Evolutionary conservation across 2,888 invertebrate species (phyloP).

Genomic region (Loripinus fragilis): DNA sequence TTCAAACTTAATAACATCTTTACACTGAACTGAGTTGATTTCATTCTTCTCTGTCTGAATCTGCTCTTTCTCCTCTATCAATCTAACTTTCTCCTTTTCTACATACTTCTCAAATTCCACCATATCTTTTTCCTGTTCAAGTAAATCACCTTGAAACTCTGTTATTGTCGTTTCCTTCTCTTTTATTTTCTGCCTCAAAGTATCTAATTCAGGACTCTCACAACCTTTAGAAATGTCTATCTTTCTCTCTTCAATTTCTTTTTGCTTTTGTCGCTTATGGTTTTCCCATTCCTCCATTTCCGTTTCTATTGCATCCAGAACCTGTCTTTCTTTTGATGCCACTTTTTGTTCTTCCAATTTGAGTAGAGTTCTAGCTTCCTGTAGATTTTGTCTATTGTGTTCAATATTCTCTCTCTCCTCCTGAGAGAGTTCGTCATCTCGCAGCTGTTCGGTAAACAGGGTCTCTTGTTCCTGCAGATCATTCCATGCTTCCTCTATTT

Average conservation of each 20-base stretch:
- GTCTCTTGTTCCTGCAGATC: constrained; percentile 63
- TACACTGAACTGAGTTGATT: constrained; percentile 39
- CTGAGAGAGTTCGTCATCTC: constrained; percentile 48
- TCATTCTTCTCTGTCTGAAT: constrained; percentile 45
- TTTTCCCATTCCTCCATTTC: constrained; percentile 84
- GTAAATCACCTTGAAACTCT: constrained; percentile 40
- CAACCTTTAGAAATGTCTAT: constrained; percentile 83
- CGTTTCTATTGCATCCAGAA: constrained; percentile 71
- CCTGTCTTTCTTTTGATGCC: constrained; percentile 66
- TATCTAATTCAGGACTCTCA: constrained; percentile 46
- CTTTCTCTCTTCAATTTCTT: constrained; percentile 81
- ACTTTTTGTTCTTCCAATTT: constrained; percentile 72
- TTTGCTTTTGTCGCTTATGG: constrained; percentile 82
- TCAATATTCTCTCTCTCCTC: constrained; percentile 64
- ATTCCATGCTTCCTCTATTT: constrained; percentile 66
- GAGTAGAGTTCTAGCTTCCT: constrained; percentile 65
- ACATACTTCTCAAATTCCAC: constrained; percentile 45
- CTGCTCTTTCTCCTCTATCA: constrained; percentile 45
- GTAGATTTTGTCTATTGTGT: constrained; percentile 65
- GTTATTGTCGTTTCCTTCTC: constrained; percentile 45
- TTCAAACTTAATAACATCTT: constrained; percentile 52
- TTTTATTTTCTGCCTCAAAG: constrained; percentile 52
- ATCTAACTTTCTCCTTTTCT: constrained; percentile 32
- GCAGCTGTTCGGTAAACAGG: constrained; percentile 47
- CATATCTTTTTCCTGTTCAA: constrained; percentile 42